Base-by-base conservation (phyloP, 2,888 invertebrate genomes). In the Siphonodentalium dalli region DNA sequence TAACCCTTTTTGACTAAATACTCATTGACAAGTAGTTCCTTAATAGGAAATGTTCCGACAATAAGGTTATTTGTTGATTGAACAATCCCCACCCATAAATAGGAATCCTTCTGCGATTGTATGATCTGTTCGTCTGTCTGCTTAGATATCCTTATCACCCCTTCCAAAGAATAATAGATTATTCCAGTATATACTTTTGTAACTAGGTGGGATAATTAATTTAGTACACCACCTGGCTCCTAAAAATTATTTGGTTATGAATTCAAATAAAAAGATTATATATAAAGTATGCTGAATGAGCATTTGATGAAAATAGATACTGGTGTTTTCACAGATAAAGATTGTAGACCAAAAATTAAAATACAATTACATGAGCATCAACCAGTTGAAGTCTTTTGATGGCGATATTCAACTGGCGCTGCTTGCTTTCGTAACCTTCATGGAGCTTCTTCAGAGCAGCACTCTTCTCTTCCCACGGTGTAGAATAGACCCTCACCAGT, bases 401-500 rank as follows among this genome's bases (percentile, higher is more conserved):
- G 33, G 81, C 81, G 41, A 81, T 76, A 49, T 78, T 75, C 1
- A 81, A 71, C 54, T 80, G 78, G 26, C 75, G 57, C 52, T 79
- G 78, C 62, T 81, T 81, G 15, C 69, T 72, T 37, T 80, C 79
- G 46, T 79, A 80, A 51, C 77, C 77, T 43, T 79, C 78, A 48
- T 80, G 79, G 4, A 81, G 63, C 54, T 80, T 81, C 50, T 79
- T 79, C 15, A 80, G 62, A 0, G 78, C 77, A 7, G 75, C 71
- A 57, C 77, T 79, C 52, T 81, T 80, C 59, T 79, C 79, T 54
- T 80, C 80, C 80, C 80, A 81, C 0, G 79, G 78, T 7, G 77
- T 75, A n/a, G 79, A 79, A 63, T 80, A 81, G 6, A 81, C 71
- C 13, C 75, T 62, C 11, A 80, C 80, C 35, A 81, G 54, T 20